Evolutionary conservation across 2,888 invertebrate species (phyloP).

Genomic region (Notodonta ziczac): DNA sequence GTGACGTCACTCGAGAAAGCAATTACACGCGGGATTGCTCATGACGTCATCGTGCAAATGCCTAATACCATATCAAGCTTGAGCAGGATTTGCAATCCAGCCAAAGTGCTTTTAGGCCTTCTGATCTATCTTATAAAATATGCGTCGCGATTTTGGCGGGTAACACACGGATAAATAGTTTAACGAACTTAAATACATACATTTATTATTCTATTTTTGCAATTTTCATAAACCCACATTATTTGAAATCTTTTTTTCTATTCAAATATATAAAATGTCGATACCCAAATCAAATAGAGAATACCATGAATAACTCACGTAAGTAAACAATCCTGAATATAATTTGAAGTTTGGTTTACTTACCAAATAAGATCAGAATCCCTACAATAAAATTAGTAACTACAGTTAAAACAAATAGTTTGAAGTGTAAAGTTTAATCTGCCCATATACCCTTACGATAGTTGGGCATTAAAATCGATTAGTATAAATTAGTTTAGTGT

Average conservation of each 20-base stretch:
- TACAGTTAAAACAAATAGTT: neutral
- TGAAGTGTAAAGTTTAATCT: neutral
- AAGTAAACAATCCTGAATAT: neutral
- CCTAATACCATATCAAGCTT: slow-evolving; percentile 29
- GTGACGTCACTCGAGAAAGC: slow-evolving; percentile 45
- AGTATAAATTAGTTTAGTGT: slow-evolving; percentile 2
- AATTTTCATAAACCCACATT: neutral
- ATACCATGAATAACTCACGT: too few species aligned
- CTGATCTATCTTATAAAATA: slow-evolving; percentile 70
- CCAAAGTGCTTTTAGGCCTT: slow-evolving; percentile 64
- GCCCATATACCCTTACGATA: neutral
- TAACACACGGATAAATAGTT: slow-evolving; percentile 30
- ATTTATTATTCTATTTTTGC: too few species aligned
- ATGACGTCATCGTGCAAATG: slow-evolving; percentile 65
- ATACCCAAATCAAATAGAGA: too few species aligned
- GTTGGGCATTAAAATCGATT: slow-evolving; percentile 2
- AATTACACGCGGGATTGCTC: slow-evolving; percentile 62
- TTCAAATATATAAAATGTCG: too few species aligned
- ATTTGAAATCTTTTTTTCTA: neutral
- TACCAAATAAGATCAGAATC: neutral
- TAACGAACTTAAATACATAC: slow-evolving; percentile 10
- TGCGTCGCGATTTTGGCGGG: slow-evolving; percentile 34
- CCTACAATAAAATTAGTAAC: neutral
- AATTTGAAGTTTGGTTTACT: neutral
- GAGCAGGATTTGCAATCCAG: slow-evolving; percentile 66